phyloP scores from a whole-genome alignment of 2,888 invertebrate species.

The Drosophila trichaetosa region DNA sequence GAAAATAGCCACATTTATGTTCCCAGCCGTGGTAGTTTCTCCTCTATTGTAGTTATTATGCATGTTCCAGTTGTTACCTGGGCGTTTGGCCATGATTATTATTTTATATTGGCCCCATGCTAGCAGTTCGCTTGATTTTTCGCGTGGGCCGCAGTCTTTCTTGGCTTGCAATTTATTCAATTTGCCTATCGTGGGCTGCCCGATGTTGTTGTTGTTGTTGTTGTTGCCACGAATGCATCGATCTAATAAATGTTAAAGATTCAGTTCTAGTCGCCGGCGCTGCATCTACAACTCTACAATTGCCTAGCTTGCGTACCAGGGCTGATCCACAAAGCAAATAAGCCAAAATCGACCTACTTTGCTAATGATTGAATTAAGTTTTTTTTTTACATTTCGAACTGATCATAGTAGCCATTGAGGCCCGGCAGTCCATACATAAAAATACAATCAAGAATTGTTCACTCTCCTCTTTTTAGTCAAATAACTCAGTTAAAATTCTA shows the following conservation, averaged over 20 bases:
- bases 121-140: constrained; percentile 61
- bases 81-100: constrained; percentile 67
- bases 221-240: constrained; percentile 53
- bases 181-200: constrained; percentile 33
- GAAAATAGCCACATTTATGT: constrained; percentile 39
- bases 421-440: not conserved
- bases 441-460: fast-evolving
- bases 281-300: constrained; percentile 52
- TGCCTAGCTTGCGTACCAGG: constrained; percentile 60
- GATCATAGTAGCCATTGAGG: not conserved
- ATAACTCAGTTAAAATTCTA: not conserved
- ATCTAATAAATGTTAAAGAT: constrained; percentile 58
- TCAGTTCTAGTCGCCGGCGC: constrained; percentile 9
- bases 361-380: constrained; percentile 7
- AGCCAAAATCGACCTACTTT: constrained; percentile 71
- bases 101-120: constrained; percentile 69
- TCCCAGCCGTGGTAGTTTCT: constrained; percentile 34
- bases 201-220: constrained; percentile 10
- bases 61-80: constrained; percentile 36
- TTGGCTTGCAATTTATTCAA: constrained; percentile 58
- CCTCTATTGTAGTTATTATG: constrained; percentile 40
- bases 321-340: constrained; percentile 77
- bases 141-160: constrained; percentile 51
- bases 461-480: not conserved
- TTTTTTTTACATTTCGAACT: constrained; percentile 2